Evolutionary conservation across 2,797 vertebrate species (phyloP).

Genomic region (Enteromius viviparus): DNA sequence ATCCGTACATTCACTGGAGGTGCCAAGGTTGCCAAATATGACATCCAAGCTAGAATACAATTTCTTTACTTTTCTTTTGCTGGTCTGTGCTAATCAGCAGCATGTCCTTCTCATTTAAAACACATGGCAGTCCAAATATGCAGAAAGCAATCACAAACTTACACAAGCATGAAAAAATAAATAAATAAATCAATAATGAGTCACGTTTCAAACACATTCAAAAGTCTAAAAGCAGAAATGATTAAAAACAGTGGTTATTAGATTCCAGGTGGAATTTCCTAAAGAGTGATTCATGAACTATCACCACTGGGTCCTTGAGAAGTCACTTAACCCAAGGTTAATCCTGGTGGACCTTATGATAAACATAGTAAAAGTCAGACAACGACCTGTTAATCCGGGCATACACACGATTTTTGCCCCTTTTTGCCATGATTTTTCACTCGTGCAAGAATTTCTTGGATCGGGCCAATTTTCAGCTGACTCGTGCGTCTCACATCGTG

Average conservation of each 20-base stretch:
- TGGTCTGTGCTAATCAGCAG: slow-evolving; percentile 34
- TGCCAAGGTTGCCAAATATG: slow-evolving; percentile 4
- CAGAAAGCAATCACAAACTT: slow-evolving; percentile 8
- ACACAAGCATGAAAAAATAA: slow-evolving; percentile 10
- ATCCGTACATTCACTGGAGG: slow-evolving; percentile 3
- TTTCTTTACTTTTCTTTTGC: slow-evolving; percentile 17
- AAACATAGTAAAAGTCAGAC: neutral
- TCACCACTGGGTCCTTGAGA: neutral
- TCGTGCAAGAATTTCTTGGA: no score
- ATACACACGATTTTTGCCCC: no score
- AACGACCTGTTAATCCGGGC: neutral
- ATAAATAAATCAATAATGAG: slow-evolving; percentile 36
- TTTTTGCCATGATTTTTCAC: no score
- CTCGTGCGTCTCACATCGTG: no score
- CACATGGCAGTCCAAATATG: slow-evolving; percentile 10
- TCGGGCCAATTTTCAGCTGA: no score
- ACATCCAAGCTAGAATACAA: slow-evolving; percentile 18
- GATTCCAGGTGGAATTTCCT: neutral
- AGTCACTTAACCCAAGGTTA: neutral
- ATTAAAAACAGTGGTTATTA: neutral
- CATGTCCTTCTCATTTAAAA: slow-evolving; percentile 40
- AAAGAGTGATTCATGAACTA: neutral
- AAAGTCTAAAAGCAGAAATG: slow-evolving; percentile 8
- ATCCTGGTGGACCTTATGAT: neutral
- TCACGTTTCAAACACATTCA: neutral